A percentile compares a stretch with the other conserved stretches of the same genome.
Conservation (phyloP, 2,888 invertebrate species). For the Malthinus seriepunctatus region DNA sequence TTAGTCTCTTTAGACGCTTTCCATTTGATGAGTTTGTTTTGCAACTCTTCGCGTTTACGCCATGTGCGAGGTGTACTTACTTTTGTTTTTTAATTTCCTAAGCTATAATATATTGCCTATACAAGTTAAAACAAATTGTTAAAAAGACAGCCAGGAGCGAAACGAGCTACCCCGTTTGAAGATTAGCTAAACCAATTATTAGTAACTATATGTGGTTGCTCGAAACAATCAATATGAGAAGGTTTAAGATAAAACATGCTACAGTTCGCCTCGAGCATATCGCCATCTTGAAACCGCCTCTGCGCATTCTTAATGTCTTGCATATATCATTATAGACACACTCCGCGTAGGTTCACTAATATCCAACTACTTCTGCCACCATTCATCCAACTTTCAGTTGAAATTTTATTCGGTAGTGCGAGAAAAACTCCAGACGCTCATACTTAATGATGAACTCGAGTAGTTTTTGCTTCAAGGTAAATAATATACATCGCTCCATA, state of each 20-base stretch:
- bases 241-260: slow-evolving; percentile 28
- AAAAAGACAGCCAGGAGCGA: not conserved
- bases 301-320: slow-evolving; percentile 48
- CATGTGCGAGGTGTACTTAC: too few species aligned
- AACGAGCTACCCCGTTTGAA: slow-evolving; percentile 1
- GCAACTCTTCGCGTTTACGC: too few species aligned
- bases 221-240: slow-evolving; percentile 26
- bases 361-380: slow-evolving; percentile 44
- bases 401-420: slow-evolving; percentile 16
- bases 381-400: slow-evolving; percentile 30
- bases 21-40: slow-evolving; percentile 2
- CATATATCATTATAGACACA: slow-evolving; percentile 59
- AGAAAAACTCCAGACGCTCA: slow-evolving; percentile 14
- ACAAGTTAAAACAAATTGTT: not conserved
- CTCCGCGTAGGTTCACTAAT: slow-evolving; percentile 50
- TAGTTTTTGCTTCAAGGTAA: slow-evolving; percentile 41
- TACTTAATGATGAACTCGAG: slow-evolving; percentile 29
- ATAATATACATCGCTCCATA: slow-evolving; percentile 52
- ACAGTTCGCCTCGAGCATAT: slow-evolving; percentile 32
- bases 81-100: not conserved
- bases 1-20: slow-evolving; percentile 24
- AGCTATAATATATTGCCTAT: not conserved
- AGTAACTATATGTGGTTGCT: slow-evolving; percentile 15
- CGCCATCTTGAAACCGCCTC: slow-evolving; percentile 51
- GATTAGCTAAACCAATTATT: slow-evolving; percentile 15